phyloP scores from a whole-genome alignment of 2,113 vertebrate species.

The Empidonax traillii region DNA sequence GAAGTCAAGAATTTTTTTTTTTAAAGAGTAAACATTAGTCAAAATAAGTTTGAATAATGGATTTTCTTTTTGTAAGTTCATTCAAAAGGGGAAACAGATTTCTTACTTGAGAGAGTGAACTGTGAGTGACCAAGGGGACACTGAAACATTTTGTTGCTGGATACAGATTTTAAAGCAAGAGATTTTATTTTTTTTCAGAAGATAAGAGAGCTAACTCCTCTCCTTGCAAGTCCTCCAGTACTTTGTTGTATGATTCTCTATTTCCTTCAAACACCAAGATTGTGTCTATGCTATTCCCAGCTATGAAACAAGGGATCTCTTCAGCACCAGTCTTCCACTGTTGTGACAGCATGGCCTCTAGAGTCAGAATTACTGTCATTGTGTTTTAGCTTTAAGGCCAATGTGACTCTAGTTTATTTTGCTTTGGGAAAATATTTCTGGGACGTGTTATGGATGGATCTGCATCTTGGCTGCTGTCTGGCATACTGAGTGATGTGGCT shows the following conservation, averaged over 20 bases:
- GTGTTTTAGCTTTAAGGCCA: neutral
- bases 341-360: neutral
- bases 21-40: neutral
- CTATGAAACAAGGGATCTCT: neutral
- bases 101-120: neutral
- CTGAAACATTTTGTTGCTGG: neutral
- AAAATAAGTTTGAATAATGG: neutral
- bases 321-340: accelerated
- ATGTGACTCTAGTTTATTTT: neutral
- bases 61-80: neutral
- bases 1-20: neutral
- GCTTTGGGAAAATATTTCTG: neutral
- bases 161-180: neutral
- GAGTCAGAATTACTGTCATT: accelerated
- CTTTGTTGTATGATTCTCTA: neutral
- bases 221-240: neutral
- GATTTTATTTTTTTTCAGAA: neutral
- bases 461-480: neutral
- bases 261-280: neutral
- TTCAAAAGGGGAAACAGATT: neutral
- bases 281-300: neutral
- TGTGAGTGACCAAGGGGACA: neutral
- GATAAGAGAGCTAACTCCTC: accelerated
- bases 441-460: neutral
- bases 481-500: accelerated